Evolutionary conservation across 1,140 invertebrate species (phyloP).

Genomic region (Leptestheria dahalacensis): DNA sequence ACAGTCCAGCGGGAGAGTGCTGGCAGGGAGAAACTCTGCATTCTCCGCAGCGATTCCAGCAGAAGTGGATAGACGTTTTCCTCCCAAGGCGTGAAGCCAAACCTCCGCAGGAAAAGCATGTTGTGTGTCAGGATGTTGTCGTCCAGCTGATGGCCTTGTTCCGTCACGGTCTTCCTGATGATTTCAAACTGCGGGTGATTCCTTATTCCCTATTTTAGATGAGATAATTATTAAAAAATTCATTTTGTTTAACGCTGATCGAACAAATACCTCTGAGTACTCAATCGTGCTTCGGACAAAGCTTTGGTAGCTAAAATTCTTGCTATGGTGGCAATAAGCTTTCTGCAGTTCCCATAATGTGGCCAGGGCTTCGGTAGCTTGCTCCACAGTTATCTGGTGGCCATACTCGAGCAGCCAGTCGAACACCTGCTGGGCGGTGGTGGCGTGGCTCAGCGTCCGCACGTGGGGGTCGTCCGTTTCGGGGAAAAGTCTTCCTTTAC

Average conservation of each 20-base stretch:
- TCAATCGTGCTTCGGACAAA: constrained; percentile 8
- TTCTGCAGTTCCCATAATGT: constrained; percentile 21
- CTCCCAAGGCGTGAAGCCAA: constrained; percentile 12
- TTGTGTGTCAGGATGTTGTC: constrained; percentile 18
- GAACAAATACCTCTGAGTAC: neutral
- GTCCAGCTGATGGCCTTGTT: constrained; percentile 11
- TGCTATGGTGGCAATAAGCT: constrained; percentile 14
- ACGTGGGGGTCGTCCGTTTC: neutral
- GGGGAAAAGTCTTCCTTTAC: constrained; percentile 8
- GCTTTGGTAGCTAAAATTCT: constrained; percentile 9
- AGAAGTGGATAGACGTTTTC: constrained; percentile 11
- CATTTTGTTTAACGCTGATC: neutral
- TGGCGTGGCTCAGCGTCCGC: neutral
- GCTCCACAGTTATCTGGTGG: neutral
- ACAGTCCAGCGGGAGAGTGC: constrained; percentile 18
- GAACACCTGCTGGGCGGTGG: neutral
- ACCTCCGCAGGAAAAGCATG: constrained; percentile 16
- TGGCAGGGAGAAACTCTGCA: constrained; percentile 11
- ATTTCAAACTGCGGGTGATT: constrained; percentile 16
- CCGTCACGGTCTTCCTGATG: constrained; percentile 12
- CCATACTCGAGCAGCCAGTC: neutral
- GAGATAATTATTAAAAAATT: neutral
- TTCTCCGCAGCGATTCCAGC: constrained; percentile 14
- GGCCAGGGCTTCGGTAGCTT: constrained; percentile 20
- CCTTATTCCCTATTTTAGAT: constrained; percentile 11